A percentile compares a stretch with the other conserved stretches of the same genome.
Conservation (phyloP, 2,888 invertebrate genomes). For the Nudaria mundana region DNA sequence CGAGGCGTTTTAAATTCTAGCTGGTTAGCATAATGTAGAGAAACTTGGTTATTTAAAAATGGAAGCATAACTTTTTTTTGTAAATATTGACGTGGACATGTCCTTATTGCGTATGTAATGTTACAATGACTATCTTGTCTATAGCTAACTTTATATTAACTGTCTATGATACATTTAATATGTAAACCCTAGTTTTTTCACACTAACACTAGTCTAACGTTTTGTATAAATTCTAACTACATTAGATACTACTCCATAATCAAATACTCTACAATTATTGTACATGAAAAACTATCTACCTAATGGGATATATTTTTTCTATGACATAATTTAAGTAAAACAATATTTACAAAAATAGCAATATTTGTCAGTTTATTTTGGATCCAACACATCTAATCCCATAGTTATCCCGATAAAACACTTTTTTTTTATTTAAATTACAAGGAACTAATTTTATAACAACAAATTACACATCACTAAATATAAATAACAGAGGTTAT, state of each 20-base stretch:
- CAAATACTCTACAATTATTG: slow-evolving; percentile 77
- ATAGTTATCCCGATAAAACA: slow-evolving; percentile 47
- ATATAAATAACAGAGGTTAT: slow-evolving; percentile 32
- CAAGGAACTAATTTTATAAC: slow-evolving; percentile 50
- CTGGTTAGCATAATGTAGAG: slow-evolving; percentile 25
- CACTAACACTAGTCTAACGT: slow-evolving; percentile 68
- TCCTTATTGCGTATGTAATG: slow-evolving; percentile 44
- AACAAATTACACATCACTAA: slow-evolving; percentile 44
- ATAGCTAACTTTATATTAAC: slow-evolving; percentile 57
- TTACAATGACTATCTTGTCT: slow-evolving; percentile 55
- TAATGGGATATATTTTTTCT: slow-evolving; percentile 73
- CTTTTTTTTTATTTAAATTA: slow-evolving; percentile 33
- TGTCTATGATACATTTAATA: slow-evolving; percentile 67
- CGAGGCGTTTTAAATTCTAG: slow-evolving; percentile 20
- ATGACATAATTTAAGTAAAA: slow-evolving; percentile 77
- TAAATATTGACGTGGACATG: slow-evolving; percentile 38
- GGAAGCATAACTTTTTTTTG: slow-evolving; percentile 35
- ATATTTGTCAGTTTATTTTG: slow-evolving; percentile 64
- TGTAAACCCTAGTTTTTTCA: slow-evolving; percentile 62
- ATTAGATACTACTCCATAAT: slow-evolving; percentile 61
- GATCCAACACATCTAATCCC: slow-evolving; percentile 50
- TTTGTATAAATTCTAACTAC: slow-evolving; percentile 79
- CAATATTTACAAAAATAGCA: slow-evolving; percentile 80
- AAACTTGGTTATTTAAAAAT: slow-evolving; percentile 14
- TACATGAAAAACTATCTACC: slow-evolving; percentile 78